These are phyloP conservation scores for Sarcophaga caerulescens DNA, from an alignment of 2,888 invertebrate genomes.

Conservation along the genomic window DNA sequence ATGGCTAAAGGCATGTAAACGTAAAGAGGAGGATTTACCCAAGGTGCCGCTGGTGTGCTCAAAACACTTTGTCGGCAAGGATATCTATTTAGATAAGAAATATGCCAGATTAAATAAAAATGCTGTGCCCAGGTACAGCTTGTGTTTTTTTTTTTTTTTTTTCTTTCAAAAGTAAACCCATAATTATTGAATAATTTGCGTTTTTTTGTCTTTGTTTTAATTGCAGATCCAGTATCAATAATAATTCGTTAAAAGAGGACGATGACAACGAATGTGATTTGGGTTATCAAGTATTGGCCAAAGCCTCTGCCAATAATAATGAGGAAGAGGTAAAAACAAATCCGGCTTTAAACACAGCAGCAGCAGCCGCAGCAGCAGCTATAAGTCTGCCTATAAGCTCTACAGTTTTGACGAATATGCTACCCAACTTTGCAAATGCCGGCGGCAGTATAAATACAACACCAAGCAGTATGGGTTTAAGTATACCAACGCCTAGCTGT, in stretches of 20 bases:
- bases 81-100: background rate
- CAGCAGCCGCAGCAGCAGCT: constrained; percentile 21
- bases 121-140: background rate
- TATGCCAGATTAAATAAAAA: background rate
- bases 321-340: constrained; percentile 70
- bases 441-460: constrained; percentile 25
- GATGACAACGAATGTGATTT: constrained; percentile 79
- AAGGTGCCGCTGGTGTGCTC: background rate
- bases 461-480: constrained; percentile 3
- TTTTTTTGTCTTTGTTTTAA: background rate
- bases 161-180: too few relatives aligned
- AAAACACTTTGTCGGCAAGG: background rate
- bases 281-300: constrained; percentile 78
- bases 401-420: constrained; percentile 45
- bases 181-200: too few relatives aligned
- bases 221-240: constrained; percentile 70
- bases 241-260: constrained; percentile 73
- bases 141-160: background rate
- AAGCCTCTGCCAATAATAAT: constrained; percentile 69
- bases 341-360: constrained; percentile 48
- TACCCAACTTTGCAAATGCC: constrained; percentile 45
- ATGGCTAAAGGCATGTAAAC: background rate
- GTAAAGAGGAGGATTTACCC: background rate
- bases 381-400: constrained; percentile 48
- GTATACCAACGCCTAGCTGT: constrained; percentile 20